Evolutionary conservation across 2,797 vertebrate species (phyloP), one percentile per base, ranked within the genome.

Genomic region (Paedocypris micromegethes): DNA sequence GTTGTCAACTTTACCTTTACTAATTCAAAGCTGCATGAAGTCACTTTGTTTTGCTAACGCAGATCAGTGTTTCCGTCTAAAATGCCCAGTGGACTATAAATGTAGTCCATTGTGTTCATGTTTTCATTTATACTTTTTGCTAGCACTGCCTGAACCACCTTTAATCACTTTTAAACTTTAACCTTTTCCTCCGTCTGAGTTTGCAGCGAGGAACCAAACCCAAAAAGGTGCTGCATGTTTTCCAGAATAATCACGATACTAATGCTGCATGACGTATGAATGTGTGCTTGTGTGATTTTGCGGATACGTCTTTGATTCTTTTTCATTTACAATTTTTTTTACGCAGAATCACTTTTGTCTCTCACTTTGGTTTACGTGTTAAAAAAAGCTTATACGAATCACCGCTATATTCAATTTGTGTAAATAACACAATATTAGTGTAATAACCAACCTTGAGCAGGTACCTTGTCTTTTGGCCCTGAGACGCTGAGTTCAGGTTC

Each of bases 161-260:
- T 23, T 23, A 23, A 23, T 23, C 23, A 23, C 23, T 23, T 23
- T 68, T 56, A 55, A 85, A 77, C 78, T 89, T 86, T 93, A 88
- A 92, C 87, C 9, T 83, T 72, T 78, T 62, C 69, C 76, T 72
- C 72, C 76, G 68, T 79, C 55, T 64, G 67, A 86, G 83, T 85
- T 90, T 72, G 92, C 94, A 97, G 95, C 93, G 96, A 83, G 95
- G 94, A 95, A 77, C 86, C 81, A 98, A 96, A 84, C 91, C 92
- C 74, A 97, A 95, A 92, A 98, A 98, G 96, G 95, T 97, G 93
- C 77, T 79, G 93, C 91, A 92, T 91, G 89, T 89, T 90, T 78
- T 68, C 79, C 74, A 77, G 82, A 78, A 65, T 77, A 69, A 81
- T 80, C 78, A 82, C 70, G 63, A 70, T 77, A 85, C 72, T 77